Percentiles rank a stretch among this genome's conserved stretches.
phyloP scores from a whole-genome alignment of 53 echinoderm and acorn worm species.

The Paelopatides confundens region DNA sequence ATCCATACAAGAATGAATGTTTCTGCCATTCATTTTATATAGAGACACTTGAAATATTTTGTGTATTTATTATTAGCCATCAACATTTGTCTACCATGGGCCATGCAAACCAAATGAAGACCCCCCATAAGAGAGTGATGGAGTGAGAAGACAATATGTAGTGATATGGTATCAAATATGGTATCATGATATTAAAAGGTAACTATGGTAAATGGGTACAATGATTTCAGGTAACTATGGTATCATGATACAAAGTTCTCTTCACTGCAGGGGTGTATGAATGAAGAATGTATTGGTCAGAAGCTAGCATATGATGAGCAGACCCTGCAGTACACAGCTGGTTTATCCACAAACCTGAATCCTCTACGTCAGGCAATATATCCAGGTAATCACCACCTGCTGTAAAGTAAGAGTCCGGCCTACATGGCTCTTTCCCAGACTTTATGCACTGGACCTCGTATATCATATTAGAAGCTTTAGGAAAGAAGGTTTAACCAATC shows the following conservation, averaged over 20 bases:
- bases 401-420: slow-evolving; percentile 24
- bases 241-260: not conserved
- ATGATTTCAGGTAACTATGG: not conserved
- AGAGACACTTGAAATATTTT: too few relatives aligned
- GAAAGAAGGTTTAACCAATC: not conserved
- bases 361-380: not conserved
- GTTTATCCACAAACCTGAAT: slow-evolving; percentile 14
- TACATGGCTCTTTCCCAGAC: not conserved
- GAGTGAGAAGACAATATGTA: too few relatives aligned
- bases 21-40: too few relatives aligned
- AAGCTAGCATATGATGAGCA: too few relatives aligned
- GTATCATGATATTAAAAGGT: too few relatives aligned
- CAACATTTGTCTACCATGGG: too few relatives aligned
- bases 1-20: too few relatives aligned
- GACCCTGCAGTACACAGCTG: too few relatives aligned
- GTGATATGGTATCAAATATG: too few relatives aligned
- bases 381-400: slow-evolving; percentile 1
- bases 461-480: slow-evolving; percentile 8
- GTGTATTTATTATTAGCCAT: too few relatives aligned
- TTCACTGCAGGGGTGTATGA: not conserved
- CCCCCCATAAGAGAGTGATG: too few relatives aligned
- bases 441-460: slow-evolving; percentile 10
- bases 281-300: not conserved
- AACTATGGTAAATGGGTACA: not conserved
- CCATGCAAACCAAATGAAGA: too few relatives aligned